Evolutionary conservation across 2,888 invertebrate species (phyloP), one percentile per base, ranked within the genome.

Genomic region (Brassicogethes aeneus): DNA sequence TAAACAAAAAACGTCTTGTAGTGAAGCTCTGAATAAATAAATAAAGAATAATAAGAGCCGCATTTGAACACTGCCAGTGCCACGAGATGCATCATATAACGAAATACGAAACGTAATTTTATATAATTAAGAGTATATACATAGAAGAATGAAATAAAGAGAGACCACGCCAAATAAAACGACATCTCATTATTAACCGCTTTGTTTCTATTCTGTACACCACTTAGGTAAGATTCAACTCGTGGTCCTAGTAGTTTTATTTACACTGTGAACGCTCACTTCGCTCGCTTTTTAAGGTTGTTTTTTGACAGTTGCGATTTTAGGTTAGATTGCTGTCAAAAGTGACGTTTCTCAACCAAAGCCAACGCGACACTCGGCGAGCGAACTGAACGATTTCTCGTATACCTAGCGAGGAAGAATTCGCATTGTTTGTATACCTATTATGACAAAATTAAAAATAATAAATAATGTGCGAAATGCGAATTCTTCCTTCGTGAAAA

Each of bases 1-100:
- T 7, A 23, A 10, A 23, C 5, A 48, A 51, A 56, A 60, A 58
- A 58, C 53, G 55, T 57, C 48, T 55, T 54, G 54, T 56, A 59
- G 56, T 54, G n/a, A 23, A 23, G 23, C 23, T 23, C 23, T 23
- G 5, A 23, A n/a, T n/a, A n/a, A n/a, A n/a, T n/a, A n/a, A n/a
- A n/a, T n/a, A n/a, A n/a, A n/a, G n/a, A n/a, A n/a, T n/a, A n/a
- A n/a, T n/a, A 23, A 23, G 23, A 23, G 23, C 23, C 23, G 23
- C 23, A 23, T 23, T 23, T 23, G 23, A 29, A 34, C 43, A 38
- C 46, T 46, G 49, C 49, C 50, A 47, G 43, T 34, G 38, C 40
- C 40, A 47, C 44, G 46, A 47, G 38, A 39, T 43, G 46, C 23
- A 23, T 23, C 23, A 23, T 23, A 7, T 5, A 23, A 7, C 23